Base-by-base conservation (phyloP, 2,113 vertebrate species). In the Morone saxatilis region DNA sequence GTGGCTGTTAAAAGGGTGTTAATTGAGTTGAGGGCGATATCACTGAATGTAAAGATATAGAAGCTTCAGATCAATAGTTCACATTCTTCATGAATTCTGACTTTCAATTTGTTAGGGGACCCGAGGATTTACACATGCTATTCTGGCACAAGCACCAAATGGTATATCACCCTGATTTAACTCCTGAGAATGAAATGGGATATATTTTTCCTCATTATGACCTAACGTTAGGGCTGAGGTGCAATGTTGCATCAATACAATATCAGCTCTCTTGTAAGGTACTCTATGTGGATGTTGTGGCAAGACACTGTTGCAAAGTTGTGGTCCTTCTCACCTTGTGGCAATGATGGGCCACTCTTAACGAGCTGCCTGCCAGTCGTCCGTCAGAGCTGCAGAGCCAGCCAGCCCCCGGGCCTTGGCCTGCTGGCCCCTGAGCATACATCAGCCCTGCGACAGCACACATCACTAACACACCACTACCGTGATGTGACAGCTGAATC, bases 401-500 rank as follows among this genome's bases (percentile, higher is more conserved):
- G 89, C 56, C 66, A 60, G 86, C 90, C 93, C 88, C 71, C 38
- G 71, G 86, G 92, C 91, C 89, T 83, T 89, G 89, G 89, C 93
- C 91, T 87, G 82, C 70, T 93, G 93, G 92, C 93, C 94, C 86
- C 82, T 83, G 70, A 89, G 90, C 91, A 93, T 93, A 93, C 86
- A 92, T 93, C 94, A 93, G 89, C 82, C 61, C 79, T 57, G 67
- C 61, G 69, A 92, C 90, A 94, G 83, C 85, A 77, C 72, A 81
- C 91, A 92, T 94, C 89, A 90, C 92, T 93, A 93, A 93, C 88
- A 68, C 89, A 84, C 57, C 88, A 74, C 84, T 60, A 76, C 77
- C 50, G 17, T 60, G 80, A 80, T 62, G 78, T 90, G 93, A 95
- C 92, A 92, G 94, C 90, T 91, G 86, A 92, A 94, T 94, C 92